Evolutionary conservation across 2,113 vertebrate species (phyloP), one percentile per base, ranked within the genome.

Genomic region (Myiopsitta monachus): DNA sequence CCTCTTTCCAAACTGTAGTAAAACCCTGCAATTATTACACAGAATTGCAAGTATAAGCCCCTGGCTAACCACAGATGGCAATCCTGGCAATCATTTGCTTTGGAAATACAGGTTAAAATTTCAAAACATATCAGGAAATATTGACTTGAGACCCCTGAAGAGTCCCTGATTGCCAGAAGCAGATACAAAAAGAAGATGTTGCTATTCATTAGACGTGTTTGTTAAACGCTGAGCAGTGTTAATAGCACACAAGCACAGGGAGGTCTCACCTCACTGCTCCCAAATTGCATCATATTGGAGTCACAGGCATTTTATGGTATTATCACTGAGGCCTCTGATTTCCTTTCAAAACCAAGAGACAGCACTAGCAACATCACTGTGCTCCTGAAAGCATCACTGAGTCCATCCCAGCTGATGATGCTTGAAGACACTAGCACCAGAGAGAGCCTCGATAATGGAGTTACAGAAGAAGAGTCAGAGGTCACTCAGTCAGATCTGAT

Each of bases 161-260:
- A 28, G 18, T 14, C 43, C 36, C 18, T 3, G 7, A 23, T 4
- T 30, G 14, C 22, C 36, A 43, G 41, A 11, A 23, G 69, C 46
- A 86, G n/a, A 28, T 15, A 49, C 31, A 41, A 75, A 62, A 4
- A 28, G 13, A 23, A 49, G 36, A n/a, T 15, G 17, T 18, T 63
- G 14, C 36, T 69, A 7, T 46, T 62, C 23, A 26, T 24, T 51
- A 33, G 47, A 17, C 3, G 1, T 3, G 23, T 39, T 46, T 74
- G 33, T 75, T 52, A 46, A 39, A 21, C 0, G 0, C 52, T 24
- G 52, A 21, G 14, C 0, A 1, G 33, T n/a, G 74, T 38, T 51
- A 49, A 39, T 3, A 59, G 17, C 38, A 59, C 19, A 17, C 28
- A 26, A 57, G 43, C 38, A 26, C 31, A 39, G 19, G 46, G 4